phyloP scores from a whole-genome alignment of 2,888 invertebrate species.

The Napeogenes inachia region DNA sequence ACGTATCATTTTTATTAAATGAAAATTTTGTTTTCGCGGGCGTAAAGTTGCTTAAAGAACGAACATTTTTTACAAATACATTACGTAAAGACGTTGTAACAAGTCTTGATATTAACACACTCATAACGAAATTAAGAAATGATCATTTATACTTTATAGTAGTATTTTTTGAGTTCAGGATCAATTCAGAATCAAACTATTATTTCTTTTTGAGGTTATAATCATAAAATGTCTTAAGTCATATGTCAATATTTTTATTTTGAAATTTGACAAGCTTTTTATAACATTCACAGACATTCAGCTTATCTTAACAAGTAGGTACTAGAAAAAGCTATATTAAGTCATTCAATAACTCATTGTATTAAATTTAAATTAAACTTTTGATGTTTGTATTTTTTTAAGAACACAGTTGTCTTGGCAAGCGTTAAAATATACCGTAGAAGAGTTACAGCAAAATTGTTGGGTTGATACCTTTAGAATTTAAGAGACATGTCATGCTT shows the following conservation, averaged over 20 bases:
- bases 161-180: neutral
- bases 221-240: neutral
- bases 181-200: neutral
- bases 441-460: too few relatives aligned
- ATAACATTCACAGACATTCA: too few relatives aligned
- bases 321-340: too few relatives aligned
- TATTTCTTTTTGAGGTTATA: constrained; percentile 8
- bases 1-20: constrained; percentile 38
- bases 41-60: constrained; percentile 34
- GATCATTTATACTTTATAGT: constrained; percentile 1
- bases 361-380: too few relatives aligned
- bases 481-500: too few relatives aligned
- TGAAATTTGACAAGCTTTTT: constrained; percentile 1
- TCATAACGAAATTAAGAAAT: constrained; percentile 43
- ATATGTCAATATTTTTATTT: constrained; percentile 4
- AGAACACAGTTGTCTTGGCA: too few relatives aligned
- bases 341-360: too few relatives aligned
- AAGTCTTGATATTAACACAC: constrained; percentile 66
- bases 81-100: constrained; percentile 43
- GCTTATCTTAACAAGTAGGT: too few relatives aligned
- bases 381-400: too few relatives aligned
- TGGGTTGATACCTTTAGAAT: too few relatives aligned
- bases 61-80: constrained; percentile 38
- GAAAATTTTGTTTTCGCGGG: constrained; percentile 39
- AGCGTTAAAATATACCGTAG: too few relatives aligned